phyloP scores from a whole-genome alignment of 2,888 invertebrate genomes.

The Drosophila fungiperda region DNA sequence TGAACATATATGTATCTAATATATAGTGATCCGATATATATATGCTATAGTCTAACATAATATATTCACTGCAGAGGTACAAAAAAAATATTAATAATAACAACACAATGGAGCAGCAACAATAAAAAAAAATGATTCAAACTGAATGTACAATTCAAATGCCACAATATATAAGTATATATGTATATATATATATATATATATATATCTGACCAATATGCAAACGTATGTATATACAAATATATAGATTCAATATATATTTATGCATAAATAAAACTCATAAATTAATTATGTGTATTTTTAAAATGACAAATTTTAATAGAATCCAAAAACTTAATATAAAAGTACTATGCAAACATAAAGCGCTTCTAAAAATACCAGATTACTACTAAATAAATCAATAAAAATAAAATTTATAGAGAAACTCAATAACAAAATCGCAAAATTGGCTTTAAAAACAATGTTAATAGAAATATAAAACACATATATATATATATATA shows the following conservation, averaged over 20 bases:
- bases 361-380: constrained; percentile 31
- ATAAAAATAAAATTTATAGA: constrained; percentile 19
- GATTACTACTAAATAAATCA: constrained; percentile 4
- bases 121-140: constrained; percentile 62
- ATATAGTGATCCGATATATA: neutral
- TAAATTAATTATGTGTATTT: constrained; percentile 38
- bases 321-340: constrained; percentile 34
- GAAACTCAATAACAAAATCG: constrained; percentile 57
- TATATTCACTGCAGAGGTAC: constrained; percentile 12
- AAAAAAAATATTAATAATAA: neutral
- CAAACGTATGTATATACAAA: constrained; percentile 43
- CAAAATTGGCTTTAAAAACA: constrained; percentile 70
- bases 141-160: constrained; percentile 75
- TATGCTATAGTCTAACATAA: neutral
- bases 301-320: constrained; percentile 58
- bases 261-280: constrained; percentile 47
- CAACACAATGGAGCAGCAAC: constrained; percentile 27
- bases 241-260: constrained; percentile 23
- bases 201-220: constrained; percentile 73
- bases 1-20: neutral
- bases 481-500: neutral
- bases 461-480: constrained; percentile 27
- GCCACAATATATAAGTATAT: constrained; percentile 73
- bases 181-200: constrained; percentile 48
- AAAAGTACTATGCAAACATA: constrained; percentile 31